These are phyloP conservation scores for Tenebrosternarchus preto DNA, from an alignment of 2,113 vertebrate genomes.

Conservation along the genomic window DNA sequence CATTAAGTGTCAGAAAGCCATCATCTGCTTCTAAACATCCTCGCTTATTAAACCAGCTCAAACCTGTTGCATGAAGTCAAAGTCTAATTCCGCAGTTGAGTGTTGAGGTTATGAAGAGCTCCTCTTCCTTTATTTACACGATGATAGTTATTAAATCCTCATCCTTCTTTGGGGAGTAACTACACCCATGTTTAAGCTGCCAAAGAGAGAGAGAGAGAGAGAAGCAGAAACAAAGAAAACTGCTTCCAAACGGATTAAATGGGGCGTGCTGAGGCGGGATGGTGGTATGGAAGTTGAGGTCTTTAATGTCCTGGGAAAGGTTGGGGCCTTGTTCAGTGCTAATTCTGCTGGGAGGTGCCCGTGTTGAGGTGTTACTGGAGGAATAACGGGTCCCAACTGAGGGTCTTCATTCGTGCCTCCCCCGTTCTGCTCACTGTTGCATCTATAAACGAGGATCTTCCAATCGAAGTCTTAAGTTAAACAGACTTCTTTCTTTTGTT, in stretches of 20 bases:
- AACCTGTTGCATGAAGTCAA: not conserved
- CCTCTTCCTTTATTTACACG: not conserved
- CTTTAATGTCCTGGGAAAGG: constrained; percentile 15
- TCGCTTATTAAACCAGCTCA: not conserved
- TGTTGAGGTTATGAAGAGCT: not conserved
- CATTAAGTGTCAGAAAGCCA: not conserved
- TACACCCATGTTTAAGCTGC: not conserved
- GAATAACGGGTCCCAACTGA: not conserved
- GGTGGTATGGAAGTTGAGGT: constrained; percentile 1
- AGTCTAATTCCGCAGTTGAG: not conserved
- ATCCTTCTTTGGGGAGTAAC: not conserved
- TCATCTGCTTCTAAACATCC: constrained; percentile 3
- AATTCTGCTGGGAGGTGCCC: constrained; percentile 31
- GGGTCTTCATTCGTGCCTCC: not conserved
- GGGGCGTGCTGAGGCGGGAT: not conserved
- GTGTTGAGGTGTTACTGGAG: not conserved
- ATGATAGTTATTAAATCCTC: constrained; percentile 1
- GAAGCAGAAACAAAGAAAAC: too few species aligned
- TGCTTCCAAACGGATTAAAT: constrained; percentile 29
- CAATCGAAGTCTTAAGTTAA: not conserved
- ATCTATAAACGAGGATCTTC: not conserved
- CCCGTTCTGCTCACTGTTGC: not conserved
- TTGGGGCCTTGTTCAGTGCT: not conserved
- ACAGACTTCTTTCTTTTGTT: not conserved
- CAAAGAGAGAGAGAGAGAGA: not conserved